Percentiles rank a stretch among this genome's conserved stretches.
Conservation (phyloP, 2,797 vertebrate species). For the Taeniopygia guttata region DNA sequence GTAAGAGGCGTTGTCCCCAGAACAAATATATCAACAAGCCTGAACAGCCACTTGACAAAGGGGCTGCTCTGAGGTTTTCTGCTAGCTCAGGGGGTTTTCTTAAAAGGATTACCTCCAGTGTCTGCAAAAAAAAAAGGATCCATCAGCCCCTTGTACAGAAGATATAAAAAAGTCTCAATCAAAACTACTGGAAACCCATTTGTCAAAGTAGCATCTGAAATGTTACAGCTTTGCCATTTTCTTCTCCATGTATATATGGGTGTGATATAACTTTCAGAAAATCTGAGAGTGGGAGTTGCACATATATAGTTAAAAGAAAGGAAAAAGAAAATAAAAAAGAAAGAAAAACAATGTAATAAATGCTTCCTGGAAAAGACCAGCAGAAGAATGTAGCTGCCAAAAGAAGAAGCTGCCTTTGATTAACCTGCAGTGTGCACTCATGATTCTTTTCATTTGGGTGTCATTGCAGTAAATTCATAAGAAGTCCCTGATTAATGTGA, state of each 20-base stretch:
- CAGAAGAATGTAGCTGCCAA: neutral
- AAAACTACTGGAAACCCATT: neutral
- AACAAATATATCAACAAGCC: neutral
- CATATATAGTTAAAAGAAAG: neutral
- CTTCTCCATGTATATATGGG: neutral
- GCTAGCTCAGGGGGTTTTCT: slow-evolving; percentile 7
- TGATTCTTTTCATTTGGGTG: neutral
- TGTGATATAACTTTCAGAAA: neutral
- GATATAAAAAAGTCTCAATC: neutral
- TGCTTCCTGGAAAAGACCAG: neutral
- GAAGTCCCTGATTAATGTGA: neutral
- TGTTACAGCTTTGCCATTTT: neutral
- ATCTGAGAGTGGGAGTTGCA: neutral
- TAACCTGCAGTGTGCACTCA: neutral
- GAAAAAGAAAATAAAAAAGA: rapidly evolving
- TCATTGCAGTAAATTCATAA: neutral
- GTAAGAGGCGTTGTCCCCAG: neutral
- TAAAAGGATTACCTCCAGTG: neutral
- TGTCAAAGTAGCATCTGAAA: neutral
- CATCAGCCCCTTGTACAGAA: neutral
- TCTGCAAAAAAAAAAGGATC: neutral
- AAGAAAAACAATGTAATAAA: neutral
- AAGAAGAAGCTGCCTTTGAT: slow-evolving; percentile 13
- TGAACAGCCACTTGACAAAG: neutral
- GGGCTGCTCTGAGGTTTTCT: neutral